Conservation (phyloP, 1,140 invertebrate genomes). For the Orius laevigatus region DNA sequence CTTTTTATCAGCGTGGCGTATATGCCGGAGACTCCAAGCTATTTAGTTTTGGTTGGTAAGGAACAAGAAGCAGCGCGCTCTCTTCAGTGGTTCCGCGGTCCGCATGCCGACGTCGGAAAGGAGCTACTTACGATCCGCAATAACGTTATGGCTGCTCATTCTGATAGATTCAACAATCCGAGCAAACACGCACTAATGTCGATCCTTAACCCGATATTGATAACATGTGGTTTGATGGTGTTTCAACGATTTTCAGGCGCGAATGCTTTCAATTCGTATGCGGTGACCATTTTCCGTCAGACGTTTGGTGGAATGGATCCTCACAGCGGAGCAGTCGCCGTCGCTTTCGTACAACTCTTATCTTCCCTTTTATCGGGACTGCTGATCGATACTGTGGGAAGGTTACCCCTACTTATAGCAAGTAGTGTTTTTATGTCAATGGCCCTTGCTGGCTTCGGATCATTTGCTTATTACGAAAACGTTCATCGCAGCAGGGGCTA, state of each 20-base stretch:
- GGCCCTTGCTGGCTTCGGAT: slow-evolving; percentile 60
- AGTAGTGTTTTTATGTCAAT: slow-evolving; percentile 68
- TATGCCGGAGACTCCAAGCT: slow-evolving; percentile 71
- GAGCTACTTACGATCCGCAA: slow-evolving; percentile 48
- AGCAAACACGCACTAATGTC: slow-evolving; percentile 33
- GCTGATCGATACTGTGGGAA: slow-evolving; percentile 59
- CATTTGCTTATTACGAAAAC: slow-evolving; percentile 56
- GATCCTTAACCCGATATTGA: slow-evolving; percentile 48
- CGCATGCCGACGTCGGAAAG: slow-evolving; percentile 49
- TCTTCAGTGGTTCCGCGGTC: slow-evolving; percentile 56
- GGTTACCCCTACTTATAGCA: slow-evolving; percentile 57
- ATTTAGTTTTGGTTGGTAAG: slow-evolving; percentile 50
- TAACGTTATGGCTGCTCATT: slow-evolving; percentile 37
- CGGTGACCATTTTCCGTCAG: slow-evolving; percentile 60
- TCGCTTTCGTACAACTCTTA: slow-evolving; percentile 58
- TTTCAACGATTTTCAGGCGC: slow-evolving; percentile 69
- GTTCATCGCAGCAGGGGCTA: slow-evolving; percentile 17
- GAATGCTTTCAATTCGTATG: slow-evolving; percentile 68
- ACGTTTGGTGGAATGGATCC: slow-evolving; percentile 62
- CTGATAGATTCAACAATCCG: slow-evolving; percentile 12
- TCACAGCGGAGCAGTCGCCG: slow-evolving; percentile 62
- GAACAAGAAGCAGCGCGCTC: slow-evolving; percentile 62
- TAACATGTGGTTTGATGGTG: slow-evolving; percentile 69
- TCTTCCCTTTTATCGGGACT: slow-evolving; percentile 60
- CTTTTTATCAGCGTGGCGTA: slow-evolving; percentile 45